Conservation (phyloP, 2,888 invertebrate species). For the Polietes domitor region DNA sequence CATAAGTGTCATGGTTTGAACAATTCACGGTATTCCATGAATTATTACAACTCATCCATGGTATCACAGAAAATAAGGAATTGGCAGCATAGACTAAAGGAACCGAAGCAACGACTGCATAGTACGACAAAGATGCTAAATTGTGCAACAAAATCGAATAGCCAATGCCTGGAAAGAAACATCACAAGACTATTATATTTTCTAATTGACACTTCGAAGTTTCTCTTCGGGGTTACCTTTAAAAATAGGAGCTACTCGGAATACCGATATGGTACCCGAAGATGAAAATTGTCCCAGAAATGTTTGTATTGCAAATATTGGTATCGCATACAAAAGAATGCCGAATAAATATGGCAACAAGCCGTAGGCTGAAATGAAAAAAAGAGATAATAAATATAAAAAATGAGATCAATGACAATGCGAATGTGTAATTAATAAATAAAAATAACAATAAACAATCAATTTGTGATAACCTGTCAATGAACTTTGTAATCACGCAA, state of each 20-base stretch:
- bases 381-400: background rate
- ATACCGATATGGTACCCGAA: slow-evolving; percentile 90
- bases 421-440: background rate
- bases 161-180: slow-evolving; percentile 75
- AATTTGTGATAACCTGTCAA: slow-evolving; percentile 1
- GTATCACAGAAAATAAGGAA: slow-evolving; percentile 85
- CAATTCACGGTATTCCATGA: slow-evolving; percentile 87
- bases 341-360: slow-evolving; percentile 74
- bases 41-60: slow-evolving; percentile 91
- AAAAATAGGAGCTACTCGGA: slow-evolving; percentile 91
- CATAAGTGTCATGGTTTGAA: slow-evolving; percentile 74
- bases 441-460: slow-evolving; percentile 2
- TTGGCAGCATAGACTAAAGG: slow-evolving; percentile 90
- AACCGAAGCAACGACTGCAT: slow-evolving; percentile 92
- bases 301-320: slow-evolving; percentile 93
- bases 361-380: slow-evolving; percentile 72
- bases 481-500: background rate
- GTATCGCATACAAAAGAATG: slow-evolving; percentile 82
- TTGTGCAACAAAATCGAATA: slow-evolving; percentile 91
- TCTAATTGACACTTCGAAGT: no score
- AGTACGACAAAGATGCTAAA: slow-evolving; percentile 90
- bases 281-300: slow-evolving; percentile 92
- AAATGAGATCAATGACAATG: background rate
- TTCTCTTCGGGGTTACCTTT: slow-evolving; percentile 85
- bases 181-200: background rate